Conservation (phyloP, 2,797 vertebrate genomes). For the Synanceia verrucosa region DNA sequence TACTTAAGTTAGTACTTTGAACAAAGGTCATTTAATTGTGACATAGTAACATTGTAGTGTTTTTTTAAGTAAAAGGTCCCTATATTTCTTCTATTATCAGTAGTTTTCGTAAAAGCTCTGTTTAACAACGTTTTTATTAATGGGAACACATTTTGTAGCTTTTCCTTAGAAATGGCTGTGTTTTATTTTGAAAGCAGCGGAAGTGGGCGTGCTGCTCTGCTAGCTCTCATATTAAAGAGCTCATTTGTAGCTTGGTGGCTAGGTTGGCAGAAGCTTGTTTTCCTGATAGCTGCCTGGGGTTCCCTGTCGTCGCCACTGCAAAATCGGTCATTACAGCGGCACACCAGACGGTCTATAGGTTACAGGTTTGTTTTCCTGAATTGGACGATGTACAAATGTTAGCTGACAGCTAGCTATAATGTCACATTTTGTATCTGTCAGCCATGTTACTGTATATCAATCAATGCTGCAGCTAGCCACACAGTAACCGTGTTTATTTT, state of each 20-base stretch:
- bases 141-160: too few species aligned
- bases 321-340: constrained; percentile 64
- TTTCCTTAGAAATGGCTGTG: background rate
- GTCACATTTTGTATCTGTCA: constrained; percentile 66
- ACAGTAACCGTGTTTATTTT: constrained; percentile 80
- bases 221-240: constrained; percentile 43
- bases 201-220: constrained; percentile 61
- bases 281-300: constrained; percentile 72
- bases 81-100: too few species aligned
- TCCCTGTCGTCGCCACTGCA: constrained; percentile 61
- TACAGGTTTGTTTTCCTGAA: constrained; percentile 65
- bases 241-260: constrained; percentile 58
- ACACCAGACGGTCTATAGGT: constrained; percentile 58
- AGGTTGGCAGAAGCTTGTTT: constrained; percentile 69
- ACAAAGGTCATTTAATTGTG: too few species aligned
- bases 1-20: too few species aligned
- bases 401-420: constrained; percentile 23
- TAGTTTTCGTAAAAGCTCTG: background rate
- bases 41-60: too few species aligned
- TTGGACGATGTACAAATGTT: background rate
- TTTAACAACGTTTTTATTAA: background rate
- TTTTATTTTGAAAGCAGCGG: constrained; percentile 70
- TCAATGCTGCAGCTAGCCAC: constrained; percentile 77
- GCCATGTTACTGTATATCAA: constrained; percentile 79
- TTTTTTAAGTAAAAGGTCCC: too few species aligned